These are phyloP conservation scores for Fulica atra DNA, from an alignment of 2,113 vertebrate genomes.

Conservation along the genomic window DNA sequence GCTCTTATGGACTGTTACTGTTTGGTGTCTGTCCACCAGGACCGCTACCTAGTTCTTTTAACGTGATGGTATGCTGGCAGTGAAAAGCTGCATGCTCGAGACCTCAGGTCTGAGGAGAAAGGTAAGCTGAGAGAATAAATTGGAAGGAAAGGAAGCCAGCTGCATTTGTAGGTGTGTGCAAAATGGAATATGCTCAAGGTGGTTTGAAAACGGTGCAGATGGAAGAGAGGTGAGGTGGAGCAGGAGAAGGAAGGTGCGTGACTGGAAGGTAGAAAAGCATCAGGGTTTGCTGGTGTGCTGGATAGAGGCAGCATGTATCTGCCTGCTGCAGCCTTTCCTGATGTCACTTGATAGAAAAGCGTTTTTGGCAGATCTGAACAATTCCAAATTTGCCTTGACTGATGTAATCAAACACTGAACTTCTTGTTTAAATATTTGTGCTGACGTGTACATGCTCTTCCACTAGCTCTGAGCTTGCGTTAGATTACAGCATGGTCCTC, in stretches of 20 bases:
- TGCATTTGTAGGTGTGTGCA: not conserved
- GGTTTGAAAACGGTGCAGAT: not conserved
- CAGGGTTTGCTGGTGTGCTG: not conserved
- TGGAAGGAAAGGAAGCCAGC: not conserved
- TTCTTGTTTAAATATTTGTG: conserved; percentile 20
- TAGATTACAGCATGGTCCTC: not conserved
- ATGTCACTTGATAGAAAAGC: not conserved
- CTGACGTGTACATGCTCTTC: not conserved
- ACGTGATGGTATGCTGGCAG: not conserved
- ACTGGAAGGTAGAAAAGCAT: not conserved
- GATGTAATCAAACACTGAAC: conserved; percentile 17
- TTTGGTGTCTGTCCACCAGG: not conserved
- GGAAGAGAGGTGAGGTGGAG: not conserved
- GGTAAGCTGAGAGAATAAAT: not conserved
- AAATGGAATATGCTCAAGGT: not conserved
- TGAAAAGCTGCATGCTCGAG: not conserved
- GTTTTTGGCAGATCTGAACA: not conserved
- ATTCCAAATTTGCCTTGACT: conserved; percentile 2
- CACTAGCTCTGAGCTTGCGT: not conserved
- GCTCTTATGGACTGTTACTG: not conserved
- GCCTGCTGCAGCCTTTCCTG: not conserved
- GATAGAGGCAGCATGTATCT: not conserved
- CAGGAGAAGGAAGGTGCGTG: fast-evolving
- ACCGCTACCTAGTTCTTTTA: fast-evolving
- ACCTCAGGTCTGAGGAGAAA: not conserved